These are phyloP conservation scores for Aromia moschata DNA, from an alignment of 2,888 invertebrate genomes.

Conservation along the genomic window DNA sequence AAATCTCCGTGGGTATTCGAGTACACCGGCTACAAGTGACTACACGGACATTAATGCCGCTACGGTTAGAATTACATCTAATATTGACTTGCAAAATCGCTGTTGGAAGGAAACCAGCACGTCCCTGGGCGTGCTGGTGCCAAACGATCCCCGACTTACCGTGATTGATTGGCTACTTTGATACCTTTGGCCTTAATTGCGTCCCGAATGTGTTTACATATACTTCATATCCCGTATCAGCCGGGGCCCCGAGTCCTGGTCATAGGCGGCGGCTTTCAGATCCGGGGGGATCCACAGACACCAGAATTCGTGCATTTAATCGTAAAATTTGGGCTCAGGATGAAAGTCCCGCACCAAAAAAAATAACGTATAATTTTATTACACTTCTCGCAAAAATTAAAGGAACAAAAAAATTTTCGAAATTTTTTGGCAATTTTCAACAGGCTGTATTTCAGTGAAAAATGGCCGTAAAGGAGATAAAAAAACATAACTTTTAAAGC, in stretches of 20 bases:
- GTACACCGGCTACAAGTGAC: conserved; percentile 42
- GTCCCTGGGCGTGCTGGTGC: conserved; percentile 60
- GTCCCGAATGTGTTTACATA: conserved; percentile 62
- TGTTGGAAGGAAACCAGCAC: conserved; percentile 56
- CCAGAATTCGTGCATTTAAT: too few species aligned
- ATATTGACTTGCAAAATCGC: conserved; percentile 63
- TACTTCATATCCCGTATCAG: conserved; percentile 56
- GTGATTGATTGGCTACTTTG: conserved; percentile 61
- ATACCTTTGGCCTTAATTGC: conserved; percentile 62
- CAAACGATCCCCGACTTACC: conserved; percentile 61
- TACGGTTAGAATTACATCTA: conserved; percentile 56
- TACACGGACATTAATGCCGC: conserved; percentile 45
- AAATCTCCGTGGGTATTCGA: conserved; percentile 47
- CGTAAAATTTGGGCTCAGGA: too few species aligned
- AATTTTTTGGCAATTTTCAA: too few species aligned
- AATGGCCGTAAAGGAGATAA: too few species aligned
- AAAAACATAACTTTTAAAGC: too few species aligned
- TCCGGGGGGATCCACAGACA: too few species aligned
- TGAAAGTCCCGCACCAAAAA: too few species aligned
- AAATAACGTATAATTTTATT: too few species aligned
- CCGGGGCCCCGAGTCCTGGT: conserved; percentile 3
- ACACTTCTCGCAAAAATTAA: too few species aligned
- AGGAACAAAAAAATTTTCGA: too few species aligned
- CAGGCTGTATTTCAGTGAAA: too few species aligned
- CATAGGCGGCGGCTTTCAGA: too few species aligned